Evolutionary conservation across 2,888 invertebrate species (phyloP), one percentile per base, ranked within the genome.

Genomic region (Autographa gamma): DNA sequence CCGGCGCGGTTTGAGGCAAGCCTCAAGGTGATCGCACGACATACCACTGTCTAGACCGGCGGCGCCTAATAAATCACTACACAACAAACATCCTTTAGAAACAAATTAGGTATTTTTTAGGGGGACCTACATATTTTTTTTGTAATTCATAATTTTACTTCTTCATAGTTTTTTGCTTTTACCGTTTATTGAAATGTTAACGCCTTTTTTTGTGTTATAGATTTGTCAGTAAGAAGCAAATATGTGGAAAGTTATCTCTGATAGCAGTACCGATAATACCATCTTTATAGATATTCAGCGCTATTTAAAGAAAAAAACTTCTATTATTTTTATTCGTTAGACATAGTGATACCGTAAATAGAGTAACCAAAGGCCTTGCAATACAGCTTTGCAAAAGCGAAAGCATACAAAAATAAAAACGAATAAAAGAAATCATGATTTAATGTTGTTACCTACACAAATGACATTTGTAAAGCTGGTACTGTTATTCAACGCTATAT

Each of bases 21-120:
- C 25, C 25, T 63, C 84, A 84, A 84, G 84, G 80, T 85, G 82
- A 84, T 76, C 71, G 61, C 38, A 32, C 59, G 32, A 43, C 41
- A 59, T 48, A 56, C 63, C 63, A 66, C 38, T 66, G 81, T 81
- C 84, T 85, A 85, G 84, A 84, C 84, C 48, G 56, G 41, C 41
- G 85, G 81, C 84, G 85, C 79, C 84, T 68, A 70, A 32, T 68
- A 77, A 72, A 74, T 79, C 43, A 78, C 56, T 13, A 68, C 56
- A 62, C 61, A 66, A 68, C 68, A 68, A 63, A 4, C 4, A 43
- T 31, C 38, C 71, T 66, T 59, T 41, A 9, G n/a, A 2, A 19
- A 41, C 19, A 8, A 69, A 60, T 72, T 25, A 25, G 25, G 25
- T 2, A 25, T 25, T 25, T 25, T 25, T 72, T 58, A 58, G 41